Percentiles rank a stretch among this genome's conserved stretches.
These are phyloP conservation scores for Epizoanthus scotinus DNA, from an alignment of 92 coral and sea anemone genomes.

Conservation along the genomic window DNA sequence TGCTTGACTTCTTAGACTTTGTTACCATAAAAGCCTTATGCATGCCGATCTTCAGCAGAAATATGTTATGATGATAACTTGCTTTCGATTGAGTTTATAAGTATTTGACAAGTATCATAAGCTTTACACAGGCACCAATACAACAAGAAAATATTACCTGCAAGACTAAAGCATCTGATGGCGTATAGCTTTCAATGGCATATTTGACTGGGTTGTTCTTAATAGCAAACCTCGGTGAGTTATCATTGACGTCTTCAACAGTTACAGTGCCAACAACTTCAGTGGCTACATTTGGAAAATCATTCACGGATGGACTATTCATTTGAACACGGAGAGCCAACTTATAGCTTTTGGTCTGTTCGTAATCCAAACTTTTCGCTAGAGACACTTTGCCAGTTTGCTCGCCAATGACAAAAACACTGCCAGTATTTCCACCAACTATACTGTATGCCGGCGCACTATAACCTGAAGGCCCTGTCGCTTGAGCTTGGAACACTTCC, in stretches of 20 bases:
- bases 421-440: constrained; percentile 76
- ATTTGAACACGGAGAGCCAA: constrained; percentile 73
- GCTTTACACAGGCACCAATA: too few species aligned
- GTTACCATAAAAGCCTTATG: too few species aligned
- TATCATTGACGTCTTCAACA: constrained; percentile 81
- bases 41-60: too few species aligned
- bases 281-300: constrained; percentile 56
- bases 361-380: constrained; percentile 71
- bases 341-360: constrained; percentile 50
- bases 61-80: too few species aligned
- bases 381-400: constrained; percentile 60
- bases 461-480: constrained; percentile 58
- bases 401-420: constrained; percentile 65
- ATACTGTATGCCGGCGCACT: constrained; percentile 53
- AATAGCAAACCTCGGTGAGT: constrained; percentile 72
- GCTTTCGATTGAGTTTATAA: too few species aligned
- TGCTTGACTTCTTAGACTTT: too few species aligned
- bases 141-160: constrained; percentile 43
- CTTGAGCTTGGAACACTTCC: constrained; percentile 59
- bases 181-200: constrained; percentile 64
- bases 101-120: too few species aligned
- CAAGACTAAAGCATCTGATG: constrained; percentile 51
- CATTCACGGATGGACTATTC: constrained; percentile 11
- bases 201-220: constrained; percentile 47
- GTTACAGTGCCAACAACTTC: constrained; percentile 66